Evolutionary conservation across 2,888 invertebrate species (phyloP).

Genomic region (Synergus laeviventris): DNA sequence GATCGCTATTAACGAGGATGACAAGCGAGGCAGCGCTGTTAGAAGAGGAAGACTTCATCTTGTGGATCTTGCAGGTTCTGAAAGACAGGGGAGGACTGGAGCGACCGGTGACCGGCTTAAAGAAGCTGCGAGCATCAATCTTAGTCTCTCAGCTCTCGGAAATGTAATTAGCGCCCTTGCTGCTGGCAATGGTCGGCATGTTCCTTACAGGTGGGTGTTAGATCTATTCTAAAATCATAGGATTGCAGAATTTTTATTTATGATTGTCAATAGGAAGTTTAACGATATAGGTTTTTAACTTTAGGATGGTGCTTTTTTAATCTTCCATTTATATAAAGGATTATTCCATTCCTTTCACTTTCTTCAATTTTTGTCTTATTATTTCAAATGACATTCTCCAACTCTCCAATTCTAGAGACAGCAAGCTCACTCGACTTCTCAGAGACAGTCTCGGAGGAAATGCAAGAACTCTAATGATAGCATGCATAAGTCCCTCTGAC

Average conservation of each 20-base stretch:
- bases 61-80: conserved; percentile 93
- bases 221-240: neutral
- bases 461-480: conserved; percentile 92
- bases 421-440: conserved; percentile 87
- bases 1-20: conserved; percentile 78
- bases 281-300: no score
- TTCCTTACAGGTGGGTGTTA: conserved; percentile 79
- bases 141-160: conserved; percentile 90
- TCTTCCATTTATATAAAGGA: no score
- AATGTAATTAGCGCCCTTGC: conserved; percentile 93
- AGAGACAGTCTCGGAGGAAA: conserved; percentile 92
- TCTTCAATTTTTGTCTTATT: no score
- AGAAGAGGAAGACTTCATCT: conserved; percentile 87
- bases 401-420: conserved; percentile 81
- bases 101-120: conserved; percentile 90
- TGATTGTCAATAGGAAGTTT: conserved; percentile 20
- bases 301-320: no score
- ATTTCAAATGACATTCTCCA: neutral
- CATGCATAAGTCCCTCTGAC: conserved; percentile 89
- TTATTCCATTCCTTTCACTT: no score
- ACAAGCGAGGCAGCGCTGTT: conserved; percentile 76
- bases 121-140: conserved; percentile 93
- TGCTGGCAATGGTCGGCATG: conserved; percentile 84
- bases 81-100: conserved; percentile 89
- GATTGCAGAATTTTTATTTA: neutral